Evolutionary conservation across 2,888 invertebrate species (phyloP).

Genomic region (Phyllotreta cruciferae): DNA sequence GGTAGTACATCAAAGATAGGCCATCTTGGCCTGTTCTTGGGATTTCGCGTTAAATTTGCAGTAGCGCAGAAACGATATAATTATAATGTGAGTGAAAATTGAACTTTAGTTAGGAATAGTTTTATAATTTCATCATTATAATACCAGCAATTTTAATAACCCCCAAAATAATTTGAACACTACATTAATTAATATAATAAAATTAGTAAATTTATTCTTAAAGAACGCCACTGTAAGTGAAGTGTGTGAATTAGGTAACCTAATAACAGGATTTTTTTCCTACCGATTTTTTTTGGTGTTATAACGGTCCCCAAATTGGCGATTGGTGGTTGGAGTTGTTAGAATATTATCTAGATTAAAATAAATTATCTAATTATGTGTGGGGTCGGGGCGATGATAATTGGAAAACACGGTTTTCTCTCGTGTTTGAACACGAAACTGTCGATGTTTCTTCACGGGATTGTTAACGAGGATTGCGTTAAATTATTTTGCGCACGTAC

Average conservation of each 20-base stretch:
- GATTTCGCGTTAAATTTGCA: constrained; percentile 19
- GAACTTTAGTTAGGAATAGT: no score
- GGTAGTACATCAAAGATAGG: constrained; percentile 44
- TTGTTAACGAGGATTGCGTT: no score
- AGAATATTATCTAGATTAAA: constrained; percentile 37
- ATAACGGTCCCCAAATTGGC: constrained; percentile 37
- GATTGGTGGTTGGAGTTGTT: constrained; percentile 30
- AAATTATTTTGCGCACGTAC: no score
- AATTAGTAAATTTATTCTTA: no score
- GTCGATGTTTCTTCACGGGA: background rate
- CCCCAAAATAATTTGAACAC: no score
- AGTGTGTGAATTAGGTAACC: constrained; percentile 38
- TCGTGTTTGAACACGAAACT: background rate
- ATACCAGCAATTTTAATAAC: no score
- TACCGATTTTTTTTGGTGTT: constrained; percentile 29
- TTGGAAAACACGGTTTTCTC: constrained; percentile 17
- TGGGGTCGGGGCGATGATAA: constrained; percentile 19
- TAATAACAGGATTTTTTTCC: constrained; percentile 27
- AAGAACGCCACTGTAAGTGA: constrained; percentile 26
- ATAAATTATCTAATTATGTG: constrained; percentile 36
- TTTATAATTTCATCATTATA: no score
- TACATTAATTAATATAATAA: no score
- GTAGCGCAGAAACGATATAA: constrained; percentile 4
- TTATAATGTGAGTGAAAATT: background rate
- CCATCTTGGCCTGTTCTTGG: constrained; percentile 36